These are phyloP conservation scores for Lydus trimaculatus DNA, from an alignment of 2,888 invertebrate species.

Conservation along the genomic window DNA sequence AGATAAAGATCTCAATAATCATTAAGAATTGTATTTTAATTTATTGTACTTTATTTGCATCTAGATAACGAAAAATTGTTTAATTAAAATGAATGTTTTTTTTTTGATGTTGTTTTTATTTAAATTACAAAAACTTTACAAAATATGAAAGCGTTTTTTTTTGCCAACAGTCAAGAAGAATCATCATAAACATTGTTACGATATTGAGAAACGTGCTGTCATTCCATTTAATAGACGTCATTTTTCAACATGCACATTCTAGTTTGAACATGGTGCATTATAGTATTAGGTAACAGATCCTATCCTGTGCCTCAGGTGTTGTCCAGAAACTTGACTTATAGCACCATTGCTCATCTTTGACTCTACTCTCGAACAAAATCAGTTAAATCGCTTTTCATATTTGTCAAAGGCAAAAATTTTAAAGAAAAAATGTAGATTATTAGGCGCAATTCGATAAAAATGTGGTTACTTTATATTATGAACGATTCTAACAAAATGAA, in stretches of 20 bases:
- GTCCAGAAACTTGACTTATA: constrained; percentile 9
- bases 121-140: neutral
- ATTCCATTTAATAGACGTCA: neutral
- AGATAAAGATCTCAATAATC: neutral
- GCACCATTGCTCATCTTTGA: constrained; percentile 7
- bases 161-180: neutral
- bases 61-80: neutral
- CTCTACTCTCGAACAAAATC: neutral
- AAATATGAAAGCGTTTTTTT: neutral
- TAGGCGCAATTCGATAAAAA: neutral
- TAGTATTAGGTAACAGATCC: neutral
- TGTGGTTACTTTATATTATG: too few species aligned
- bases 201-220: constrained; percentile 4
- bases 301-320: neutral
- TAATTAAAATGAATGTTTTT: neutral
- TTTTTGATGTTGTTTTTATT: neutral
- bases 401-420: neutral
- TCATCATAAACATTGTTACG: neutral
- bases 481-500: neutral
- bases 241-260: constrained; percentile 1
- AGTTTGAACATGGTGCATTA: neutral
- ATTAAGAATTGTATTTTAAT: neutral
- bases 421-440: neutral
- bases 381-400: neutral
- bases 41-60: neutral